Conservation (phyloP, 2,797 vertebrate genomes). For the Eleutherodactylus coqui region DNA sequence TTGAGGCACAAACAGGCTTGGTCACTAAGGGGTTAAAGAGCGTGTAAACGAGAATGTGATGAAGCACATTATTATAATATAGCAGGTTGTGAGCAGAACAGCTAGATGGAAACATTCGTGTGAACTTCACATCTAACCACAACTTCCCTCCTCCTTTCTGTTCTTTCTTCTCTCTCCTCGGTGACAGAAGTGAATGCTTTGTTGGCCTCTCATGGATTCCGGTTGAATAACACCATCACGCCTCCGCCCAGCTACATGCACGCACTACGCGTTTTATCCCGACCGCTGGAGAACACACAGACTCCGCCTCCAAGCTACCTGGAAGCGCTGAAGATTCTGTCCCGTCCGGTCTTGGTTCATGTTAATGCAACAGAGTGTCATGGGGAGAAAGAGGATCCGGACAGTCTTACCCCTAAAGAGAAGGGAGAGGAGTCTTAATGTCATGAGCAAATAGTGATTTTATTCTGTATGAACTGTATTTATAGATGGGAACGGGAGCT, state of each 20-base stretch:
- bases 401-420: constrained; percentile 6
- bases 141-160: not conserved
- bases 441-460: constrained; percentile 4
- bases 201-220: constrained; percentile 59
- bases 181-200: constrained; percentile 59
- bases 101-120: too few species aligned
- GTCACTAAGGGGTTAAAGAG: too few species aligned
- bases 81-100: too few species aligned
- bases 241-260: constrained; percentile 63
- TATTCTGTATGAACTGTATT: constrained; percentile 19
- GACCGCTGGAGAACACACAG: constrained; percentile 53
- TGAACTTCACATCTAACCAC: too few species aligned
- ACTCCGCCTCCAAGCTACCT: constrained; percentile 62
- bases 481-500: constrained; percentile 23
- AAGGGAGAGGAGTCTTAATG: constrained; percentile 21
- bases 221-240: constrained; percentile 59
- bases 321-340: constrained; percentile 57
- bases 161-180: not conserved
- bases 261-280: constrained; percentile 55
- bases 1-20: too few species aligned
- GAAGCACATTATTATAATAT: too few species aligned
- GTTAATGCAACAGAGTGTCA: constrained; percentile 26
- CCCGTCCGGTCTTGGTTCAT: constrained; percentile 55
- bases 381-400: constrained; percentile 51
- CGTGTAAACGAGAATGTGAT: too few species aligned